A percentile compares a stretch with the other conserved stretches of the same genome.
These are phyloP conservation scores for Neostethus bicornis DNA, from an alignment of 2,797 vertebrate genomes.

Conservation along the genomic window DNA sequence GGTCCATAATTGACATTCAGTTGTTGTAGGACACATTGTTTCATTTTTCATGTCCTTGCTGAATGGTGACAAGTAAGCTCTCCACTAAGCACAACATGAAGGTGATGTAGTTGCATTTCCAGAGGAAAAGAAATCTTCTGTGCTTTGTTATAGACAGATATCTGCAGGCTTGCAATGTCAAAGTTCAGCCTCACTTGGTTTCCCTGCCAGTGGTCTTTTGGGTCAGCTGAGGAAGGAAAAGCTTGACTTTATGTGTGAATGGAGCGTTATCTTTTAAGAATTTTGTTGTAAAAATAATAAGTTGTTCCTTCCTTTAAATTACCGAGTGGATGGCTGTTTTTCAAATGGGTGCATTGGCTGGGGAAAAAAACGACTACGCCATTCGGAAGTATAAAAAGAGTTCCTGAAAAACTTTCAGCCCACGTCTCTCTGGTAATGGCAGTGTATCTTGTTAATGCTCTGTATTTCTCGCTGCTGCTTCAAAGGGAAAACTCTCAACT, in stretches of 20 bases:
- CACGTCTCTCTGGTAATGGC: constrained; percentile 21
- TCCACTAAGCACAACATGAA: constrained; percentile 56
- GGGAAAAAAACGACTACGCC: not conserved
- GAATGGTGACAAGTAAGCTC: constrained; percentile 53
- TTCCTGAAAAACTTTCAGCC: constrained; percentile 20
- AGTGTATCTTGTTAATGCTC: constrained; percentile 18
- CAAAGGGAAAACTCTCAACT: constrained; percentile 31
- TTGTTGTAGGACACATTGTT: constrained; percentile 35
- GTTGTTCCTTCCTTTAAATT: constrained; percentile 4
- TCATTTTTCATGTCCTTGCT: constrained; percentile 45
- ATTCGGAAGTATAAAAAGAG: constrained; percentile 13
- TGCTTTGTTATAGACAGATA: constrained; percentile 18
- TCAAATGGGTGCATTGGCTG: constrained; percentile 1
- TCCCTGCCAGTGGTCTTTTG: not conserved
- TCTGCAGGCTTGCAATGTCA: constrained; percentile 40
- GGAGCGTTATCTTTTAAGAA: not conserved
- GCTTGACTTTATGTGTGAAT: not conserved
- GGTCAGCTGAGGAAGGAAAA: not conserved
- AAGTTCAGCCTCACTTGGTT: not conserved
- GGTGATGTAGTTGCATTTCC: constrained; percentile 36
- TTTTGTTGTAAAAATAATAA: not conserved
- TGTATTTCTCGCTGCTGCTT: constrained; percentile 38
- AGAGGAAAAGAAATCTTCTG: constrained; percentile 37
- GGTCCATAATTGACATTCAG: constrained; percentile 38
- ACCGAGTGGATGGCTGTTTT: constrained; percentile 13